Conservation (phyloP, 2,113 vertebrate genomes). For the Thymallus thymallus region DNA sequence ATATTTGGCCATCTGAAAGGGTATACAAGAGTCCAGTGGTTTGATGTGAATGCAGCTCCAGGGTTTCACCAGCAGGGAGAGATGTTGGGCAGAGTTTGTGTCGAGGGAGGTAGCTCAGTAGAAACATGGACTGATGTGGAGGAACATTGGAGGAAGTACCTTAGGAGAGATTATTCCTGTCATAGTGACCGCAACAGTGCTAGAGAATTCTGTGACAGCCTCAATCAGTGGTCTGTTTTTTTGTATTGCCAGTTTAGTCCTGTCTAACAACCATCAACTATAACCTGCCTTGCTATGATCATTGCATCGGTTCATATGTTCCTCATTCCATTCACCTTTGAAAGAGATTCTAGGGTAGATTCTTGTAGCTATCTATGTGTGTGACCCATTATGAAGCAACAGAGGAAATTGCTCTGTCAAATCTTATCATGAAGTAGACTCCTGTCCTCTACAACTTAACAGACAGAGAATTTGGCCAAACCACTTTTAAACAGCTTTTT, state of each 20-base stretch:
- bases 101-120: not conserved
- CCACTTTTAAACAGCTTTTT: constrained; percentile 65
- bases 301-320: constrained; percentile 17
- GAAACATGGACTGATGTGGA: constrained; percentile 33
- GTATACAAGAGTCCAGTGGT: constrained; percentile 40
- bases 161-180: constrained; percentile 52
- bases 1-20: constrained; percentile 10
- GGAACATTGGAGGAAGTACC: constrained; percentile 68
- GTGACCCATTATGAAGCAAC: constrained; percentile 55
- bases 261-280: constrained; percentile 48
- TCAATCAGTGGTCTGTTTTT: constrained; percentile 45
- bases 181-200: constrained; percentile 36
- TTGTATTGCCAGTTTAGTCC: constrained; percentile 52
- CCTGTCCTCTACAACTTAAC: constrained; percentile 46
- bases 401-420: constrained; percentile 47
- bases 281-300: constrained; percentile 60
- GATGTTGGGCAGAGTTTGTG: constrained; percentile 19
- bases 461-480: constrained; percentile 63
- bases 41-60: constrained; percentile 41
- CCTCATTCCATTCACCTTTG: constrained; percentile 42
- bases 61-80: constrained; percentile 37
- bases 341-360: constrained; percentile 43
- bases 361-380: constrained; percentile 27
- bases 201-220: constrained; percentile 50
- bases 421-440: constrained; percentile 60